Evolutionary conservation across 2,113 vertebrate species (phyloP), one percentile per base, ranked within the genome.

Genomic region (Hypanus sabinus): DNA sequence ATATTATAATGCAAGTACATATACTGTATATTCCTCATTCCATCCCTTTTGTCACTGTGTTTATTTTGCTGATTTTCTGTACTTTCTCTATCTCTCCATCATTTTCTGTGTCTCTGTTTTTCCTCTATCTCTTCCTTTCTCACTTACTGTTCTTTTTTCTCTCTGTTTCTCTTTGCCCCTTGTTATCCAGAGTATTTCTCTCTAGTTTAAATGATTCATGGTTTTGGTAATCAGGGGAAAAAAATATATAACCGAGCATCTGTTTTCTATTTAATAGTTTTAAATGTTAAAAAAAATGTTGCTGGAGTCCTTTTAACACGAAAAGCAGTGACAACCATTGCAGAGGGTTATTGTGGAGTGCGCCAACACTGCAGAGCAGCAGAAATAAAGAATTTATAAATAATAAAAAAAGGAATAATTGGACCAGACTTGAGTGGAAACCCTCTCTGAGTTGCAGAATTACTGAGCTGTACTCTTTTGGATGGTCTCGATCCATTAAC

Each of bases 251-350:
- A 24, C 36, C 27, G 36, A 93, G 70, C 91, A 93, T 93, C 91
- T 93, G 91, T 93, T 93, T 93, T 73, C 91, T 93, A 93, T 93
- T 93, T 73, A 73, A 75, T 55, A 55, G 33, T 73, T 75, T 30
- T 93, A 24, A 93, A 71, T 71, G 36, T 93, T 46, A 73, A 38
- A 75, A 93, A 93, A 12, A 70, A 18, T 70, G 71, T 73, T 30
- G 91, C 70, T 38, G 70, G 91, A 55, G 91, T 90, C 85, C 85
- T 90, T 90, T 90, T 90, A 90, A 90, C 60, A 90, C 60, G 60
- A 90, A 65, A 65, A n/a, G 24, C 85, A 33, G 85, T 18, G 85
- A 90, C 85, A 90, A 68, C 30, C n/a, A 90, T 65, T 16, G 55
- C 55, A 65, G 30, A 65, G n/a, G 60, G 60, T 90, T 65, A 65